Conservation (phyloP, 2,888 invertebrate genomes). For the Atethmia centrago region DNA sequence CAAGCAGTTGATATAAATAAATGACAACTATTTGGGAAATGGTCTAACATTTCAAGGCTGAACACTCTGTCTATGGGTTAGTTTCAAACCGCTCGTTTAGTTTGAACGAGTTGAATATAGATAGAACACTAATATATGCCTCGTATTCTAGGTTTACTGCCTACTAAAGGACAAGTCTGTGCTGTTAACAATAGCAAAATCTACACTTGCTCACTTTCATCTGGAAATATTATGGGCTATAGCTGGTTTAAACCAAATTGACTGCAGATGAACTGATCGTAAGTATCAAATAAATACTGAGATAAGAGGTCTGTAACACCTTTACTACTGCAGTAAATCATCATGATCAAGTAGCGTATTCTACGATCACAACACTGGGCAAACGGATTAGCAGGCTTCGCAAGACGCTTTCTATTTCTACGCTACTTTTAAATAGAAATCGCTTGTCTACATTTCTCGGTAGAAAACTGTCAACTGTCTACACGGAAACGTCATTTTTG, state of each 20-base stretch:
- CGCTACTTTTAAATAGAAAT: no score
- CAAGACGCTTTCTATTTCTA: no score
- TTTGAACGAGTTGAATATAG: constrained; percentile 46
- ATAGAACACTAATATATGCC: constrained; percentile 33
- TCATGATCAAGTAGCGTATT: background rate
- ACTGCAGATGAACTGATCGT: background rate
- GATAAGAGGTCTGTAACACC: background rate
- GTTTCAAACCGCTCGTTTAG: constrained; percentile 42
- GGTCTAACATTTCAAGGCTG: constrained; percentile 44
- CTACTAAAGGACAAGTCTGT: background rate
- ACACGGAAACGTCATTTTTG: no score
- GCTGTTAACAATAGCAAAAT: constrained; percentile 14
- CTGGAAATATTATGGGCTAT: background rate
- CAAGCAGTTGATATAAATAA: constrained; percentile 48
- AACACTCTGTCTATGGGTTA: constrained; percentile 43
- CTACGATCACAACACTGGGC: background rate
- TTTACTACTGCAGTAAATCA: background rate
- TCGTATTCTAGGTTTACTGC: constrained; percentile 30
- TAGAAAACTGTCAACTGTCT: no score
- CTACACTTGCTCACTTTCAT: background rate
- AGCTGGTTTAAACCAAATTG: background rate
- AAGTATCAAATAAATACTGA: constrained; percentile 7
- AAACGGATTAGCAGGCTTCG: no score
- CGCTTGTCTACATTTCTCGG: no score
- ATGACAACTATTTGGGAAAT: constrained; percentile 41